A percentile compares a stretch with the other conserved stretches of the same genome.
Conservation (phyloP, 2,888 invertebrate species). For the Fragum whitleyi region DNA sequence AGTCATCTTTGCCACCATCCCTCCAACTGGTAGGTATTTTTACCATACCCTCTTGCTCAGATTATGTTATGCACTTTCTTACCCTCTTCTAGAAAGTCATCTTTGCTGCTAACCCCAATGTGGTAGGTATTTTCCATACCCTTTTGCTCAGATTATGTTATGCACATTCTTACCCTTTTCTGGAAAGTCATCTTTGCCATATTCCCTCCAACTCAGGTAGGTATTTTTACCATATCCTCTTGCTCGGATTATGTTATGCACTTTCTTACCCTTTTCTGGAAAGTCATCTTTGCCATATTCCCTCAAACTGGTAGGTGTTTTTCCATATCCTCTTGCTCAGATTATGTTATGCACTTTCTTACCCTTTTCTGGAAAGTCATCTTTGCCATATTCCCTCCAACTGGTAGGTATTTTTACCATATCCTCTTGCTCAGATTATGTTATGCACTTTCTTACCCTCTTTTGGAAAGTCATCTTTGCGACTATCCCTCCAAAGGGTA, state of each 20-base stretch:
- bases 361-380: conserved; percentile 97
- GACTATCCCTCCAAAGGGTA: conserved; percentile 99
- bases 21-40: conserved; percentile 96
- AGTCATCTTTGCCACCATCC: conserved; percentile 97
- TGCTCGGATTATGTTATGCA: conserved; percentile 98
- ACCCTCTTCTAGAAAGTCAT: conserved; percentile 99
- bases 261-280: conserved; percentile 98
- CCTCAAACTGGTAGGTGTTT: conserved; percentile 98
- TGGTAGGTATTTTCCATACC: conserved; percentile 92
- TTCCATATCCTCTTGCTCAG: conserved; percentile 89
- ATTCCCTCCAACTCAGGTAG: conserved; percentile 97
- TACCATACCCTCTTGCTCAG: conserved; percentile 86
- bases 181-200: conserved; percentile 99
- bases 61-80: conserved; percentile 97
- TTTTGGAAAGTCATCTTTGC: conserved; percentile 99
- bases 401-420: too few relatives aligned
- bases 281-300: conserved; percentile 97
- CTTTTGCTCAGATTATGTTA: conserved; percentile 95
- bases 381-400: conserved; percentile 99
- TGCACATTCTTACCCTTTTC: conserved; percentile 98
- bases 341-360: conserved; percentile 97
- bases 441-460: conserved; percentile 89
- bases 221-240: conserved; percentile 87
- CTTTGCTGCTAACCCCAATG: conserved; percentile 99
- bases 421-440: too few relatives aligned